Evolutionary conservation across 2,113 vertebrate genomes (phyloP), one percentile per base, ranked within the genome.

Genomic region (Alexandromys fortis): DNA sequence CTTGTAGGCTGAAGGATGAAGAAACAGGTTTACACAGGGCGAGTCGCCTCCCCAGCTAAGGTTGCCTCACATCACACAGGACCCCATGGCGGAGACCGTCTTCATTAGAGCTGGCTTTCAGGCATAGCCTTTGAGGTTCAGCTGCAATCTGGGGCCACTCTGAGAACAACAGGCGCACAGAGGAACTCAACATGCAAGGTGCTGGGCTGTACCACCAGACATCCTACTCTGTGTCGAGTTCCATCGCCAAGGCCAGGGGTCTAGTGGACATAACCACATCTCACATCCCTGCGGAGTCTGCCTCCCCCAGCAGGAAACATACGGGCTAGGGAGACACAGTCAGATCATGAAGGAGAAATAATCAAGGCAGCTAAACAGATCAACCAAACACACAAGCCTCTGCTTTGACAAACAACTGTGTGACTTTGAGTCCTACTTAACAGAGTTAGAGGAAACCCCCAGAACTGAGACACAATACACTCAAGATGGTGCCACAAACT

Each of bases 401-500:
- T 42, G 21, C 33, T 24, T 10, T 68, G 76, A 89, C 91, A 82
- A 28, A 7, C 17, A 85, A 4, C 85, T 91, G 22, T 73, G 82
- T 58, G 78, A 86, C 55, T n/a, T 16, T 35, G 85, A 79, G 6
- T 58, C 75, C 52, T 87, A 58, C 70, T 83, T 79, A 93, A 89
- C n/a, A 35, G 38, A 35, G 73, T 65, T 75, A 92, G 68, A 35
- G 33, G 33, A 94, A 87, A 91, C 55, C 2, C 19, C 21, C 30
- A 67, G 65, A 88, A 49, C 22, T 21, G 45, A 52, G 95, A 77
- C 10, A 11, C 49, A 67, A 65, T 17, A 82, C 28, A 9, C 86
- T 9, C 49, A 42, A 85, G 52, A 65, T n/a, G 63, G 86, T 26
- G 79, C 65, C 35, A 21, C 52, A 92, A 93, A 61, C 82, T 61